Conservation (phyloP, 2,113 vertebrate genomes). For the Anolis carolinensis region DNA sequence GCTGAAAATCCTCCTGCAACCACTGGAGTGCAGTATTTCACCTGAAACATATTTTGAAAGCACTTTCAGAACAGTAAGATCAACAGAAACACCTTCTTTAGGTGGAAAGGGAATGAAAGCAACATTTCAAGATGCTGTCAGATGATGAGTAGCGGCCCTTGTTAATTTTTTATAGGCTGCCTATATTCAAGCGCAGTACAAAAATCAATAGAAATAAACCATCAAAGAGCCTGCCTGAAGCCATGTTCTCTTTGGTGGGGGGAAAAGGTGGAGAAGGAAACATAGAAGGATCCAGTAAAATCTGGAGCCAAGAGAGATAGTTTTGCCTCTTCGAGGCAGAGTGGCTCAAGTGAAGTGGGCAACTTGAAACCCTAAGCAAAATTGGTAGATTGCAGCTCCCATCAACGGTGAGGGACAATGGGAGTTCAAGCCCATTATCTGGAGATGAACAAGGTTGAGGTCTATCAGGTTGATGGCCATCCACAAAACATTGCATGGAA, state of each 20-base stretch:
- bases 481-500: neutral
- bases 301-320: no score
- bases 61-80: fast-evolving
- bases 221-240: neutral
- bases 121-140: neutral
- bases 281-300: no score
- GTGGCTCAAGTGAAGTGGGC: neutral
- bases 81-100: neutral
- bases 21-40: constrained; percentile 3
- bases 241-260: no score
- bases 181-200: neutral
- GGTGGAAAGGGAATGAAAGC: neutral
- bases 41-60: neutral
- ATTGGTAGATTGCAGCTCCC: neutral
- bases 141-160: neutral
- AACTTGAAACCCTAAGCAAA: neutral
- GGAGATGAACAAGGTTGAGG: no score
- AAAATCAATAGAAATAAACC: neutral
- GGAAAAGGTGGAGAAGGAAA: no score
- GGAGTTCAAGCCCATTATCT: no score
- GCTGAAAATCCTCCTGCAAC: neutral
- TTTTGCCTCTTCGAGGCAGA: no score
- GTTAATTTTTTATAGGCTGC: neutral
- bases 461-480: neutral
- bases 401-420: no score